Evolutionary conservation across 2,113 vertebrate genomes (phyloP), one percentile per base, ranked within the genome.

Genomic region (Illadopsis cleaveri): DNA sequence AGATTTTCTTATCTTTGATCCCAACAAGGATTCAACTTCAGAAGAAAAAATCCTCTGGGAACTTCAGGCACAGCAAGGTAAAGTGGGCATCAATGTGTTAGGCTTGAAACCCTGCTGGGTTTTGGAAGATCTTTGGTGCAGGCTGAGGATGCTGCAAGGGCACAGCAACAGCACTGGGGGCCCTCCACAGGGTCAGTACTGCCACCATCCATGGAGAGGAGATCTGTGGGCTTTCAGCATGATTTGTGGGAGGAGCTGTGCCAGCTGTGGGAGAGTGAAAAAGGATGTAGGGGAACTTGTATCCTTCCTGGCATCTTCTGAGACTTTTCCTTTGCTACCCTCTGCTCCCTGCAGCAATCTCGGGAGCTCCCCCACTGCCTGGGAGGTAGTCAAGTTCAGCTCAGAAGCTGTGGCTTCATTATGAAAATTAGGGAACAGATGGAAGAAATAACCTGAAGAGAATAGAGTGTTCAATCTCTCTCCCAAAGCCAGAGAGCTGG

Each of bases 1-100:
- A 22, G 99, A 99, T 93, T 99, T 99, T 85, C 98, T 99, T 77
- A 97, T 98, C 89, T 99, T 99, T 90, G 97, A 95, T 61, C 99
- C 99, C 57, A 81, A 96, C 40, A 97, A 97, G 62, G 61, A 97
- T 70, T 94, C 97, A 31, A 97, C 96, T 14, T 82, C 5, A 1
- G 97, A 98, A 87, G 98, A 98, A 88, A 96, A 87, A 90, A 24
- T 45, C 82, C 94, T 96, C 60, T 97, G 96, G 96, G 57, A 93
- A 76, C 86, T 96, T 64, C 87, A 96, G 85, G 42, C 42, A 47
- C 87, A 97, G 33, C 87, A 97, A 92, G 98, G 98, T 98, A 92
- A 97, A 86, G 25, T 3, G 1, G 14, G 9, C 15, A 33, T 42
- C n/a, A 11, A 1, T 0, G 0, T 35, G 9, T 40, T 51, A 15